Percentiles rank a stretch among this genome's conserved stretches.
phyloP scores from a whole-genome alignment of 2,888 invertebrate genomes.

The Heliothis peltigera region DNA sequence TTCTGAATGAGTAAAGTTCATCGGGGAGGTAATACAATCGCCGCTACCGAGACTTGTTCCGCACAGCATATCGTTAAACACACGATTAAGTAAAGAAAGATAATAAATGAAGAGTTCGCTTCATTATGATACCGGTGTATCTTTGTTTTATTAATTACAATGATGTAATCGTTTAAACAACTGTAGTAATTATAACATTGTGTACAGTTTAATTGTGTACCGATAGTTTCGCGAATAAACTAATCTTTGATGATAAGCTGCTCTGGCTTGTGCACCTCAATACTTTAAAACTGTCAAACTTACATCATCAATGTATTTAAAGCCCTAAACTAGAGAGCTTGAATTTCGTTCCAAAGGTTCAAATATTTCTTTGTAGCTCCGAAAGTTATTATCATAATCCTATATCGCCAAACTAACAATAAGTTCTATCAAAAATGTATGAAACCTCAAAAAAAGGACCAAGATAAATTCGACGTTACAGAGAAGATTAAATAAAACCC shows the following conservation, averaged over 20 bases:
- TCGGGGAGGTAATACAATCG: conserved; percentile 35
- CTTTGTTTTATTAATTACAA: conserved; percentile 68
- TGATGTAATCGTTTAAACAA: conserved; percentile 65
- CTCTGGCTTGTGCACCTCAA: conserved; percentile 25
- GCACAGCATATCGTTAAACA: conserved; percentile 49
- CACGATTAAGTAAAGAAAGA: conserved; percentile 48
- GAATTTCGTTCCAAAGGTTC: too few species aligned
- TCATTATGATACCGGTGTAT: conserved; percentile 47
- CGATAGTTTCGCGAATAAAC: conserved; percentile 53
- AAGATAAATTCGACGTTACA: conserved; percentile 39
- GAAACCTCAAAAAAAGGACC: conserved; percentile 29
- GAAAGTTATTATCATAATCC: conserved; percentile 3
- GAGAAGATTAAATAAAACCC: conserved; percentile 61
- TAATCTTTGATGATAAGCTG: conserved; percentile 38
- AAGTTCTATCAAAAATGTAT: conserved; percentile 27
- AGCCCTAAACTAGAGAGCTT: too few species aligned
- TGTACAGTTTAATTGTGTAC: conserved; percentile 47
- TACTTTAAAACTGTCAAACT: too few species aligned
- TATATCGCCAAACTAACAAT: conserved; percentile 13
- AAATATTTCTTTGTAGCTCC: too few species aligned
- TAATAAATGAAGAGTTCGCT: conserved; percentile 39
- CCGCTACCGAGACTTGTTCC: conserved; percentile 44
- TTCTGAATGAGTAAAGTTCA: conserved; percentile 17
- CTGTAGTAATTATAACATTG: conserved; percentile 56
- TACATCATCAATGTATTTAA: too few species aligned